A percentile compares a stretch with the other conserved stretches of the same genome.
Conservation (phyloP, 1,140 invertebrate species). For the Melanaphis sacchari region DNA sequence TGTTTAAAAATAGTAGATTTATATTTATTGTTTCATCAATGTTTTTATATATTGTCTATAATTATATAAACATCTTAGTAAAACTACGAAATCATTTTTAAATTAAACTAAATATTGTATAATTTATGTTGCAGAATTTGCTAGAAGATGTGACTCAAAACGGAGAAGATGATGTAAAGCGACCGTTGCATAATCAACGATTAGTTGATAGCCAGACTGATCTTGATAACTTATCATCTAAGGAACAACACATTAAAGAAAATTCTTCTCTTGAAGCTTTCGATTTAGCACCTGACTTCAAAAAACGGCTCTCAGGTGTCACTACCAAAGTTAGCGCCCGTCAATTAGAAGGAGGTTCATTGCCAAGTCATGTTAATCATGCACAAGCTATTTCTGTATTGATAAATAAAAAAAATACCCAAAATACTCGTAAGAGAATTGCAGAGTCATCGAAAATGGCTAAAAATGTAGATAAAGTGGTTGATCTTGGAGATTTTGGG, state of each 20-base stretch:
- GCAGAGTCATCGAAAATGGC: conserved; percentile 52
- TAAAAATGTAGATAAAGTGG: conserved; percentile 38
- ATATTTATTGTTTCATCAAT: background rate
- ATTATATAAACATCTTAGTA: background rate
- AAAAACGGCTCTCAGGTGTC: conserved; percentile 37
- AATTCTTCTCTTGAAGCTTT: conserved; percentile 50
- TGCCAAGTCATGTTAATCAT: conserved; percentile 69
- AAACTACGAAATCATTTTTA: background rate
- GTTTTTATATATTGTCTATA: background rate
- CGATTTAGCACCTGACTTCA: conserved; percentile 49
- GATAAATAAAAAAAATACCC: conserved; percentile 48
- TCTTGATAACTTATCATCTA: conserved; percentile 52
- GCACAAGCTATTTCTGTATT: conserved; percentile 49
- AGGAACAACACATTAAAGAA: conserved; percentile 45
- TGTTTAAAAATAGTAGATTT: background rate
- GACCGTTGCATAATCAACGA: conserved; percentile 48
- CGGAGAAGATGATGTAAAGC: conserved; percentile 52
- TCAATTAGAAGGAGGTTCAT: conserved; percentile 72
- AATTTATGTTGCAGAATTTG: conserved; percentile 46
- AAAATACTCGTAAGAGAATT: conserved; percentile 46
- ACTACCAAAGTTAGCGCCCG: conserved; percentile 63
- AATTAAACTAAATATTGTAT: background rate
- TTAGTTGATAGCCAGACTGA: conserved; percentile 56
- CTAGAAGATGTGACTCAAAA: conserved; percentile 55
- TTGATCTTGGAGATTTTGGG: conserved; percentile 45